Conservation (phyloP, 2,113 vertebrate species). For the Eublepharis macularius region DNA sequence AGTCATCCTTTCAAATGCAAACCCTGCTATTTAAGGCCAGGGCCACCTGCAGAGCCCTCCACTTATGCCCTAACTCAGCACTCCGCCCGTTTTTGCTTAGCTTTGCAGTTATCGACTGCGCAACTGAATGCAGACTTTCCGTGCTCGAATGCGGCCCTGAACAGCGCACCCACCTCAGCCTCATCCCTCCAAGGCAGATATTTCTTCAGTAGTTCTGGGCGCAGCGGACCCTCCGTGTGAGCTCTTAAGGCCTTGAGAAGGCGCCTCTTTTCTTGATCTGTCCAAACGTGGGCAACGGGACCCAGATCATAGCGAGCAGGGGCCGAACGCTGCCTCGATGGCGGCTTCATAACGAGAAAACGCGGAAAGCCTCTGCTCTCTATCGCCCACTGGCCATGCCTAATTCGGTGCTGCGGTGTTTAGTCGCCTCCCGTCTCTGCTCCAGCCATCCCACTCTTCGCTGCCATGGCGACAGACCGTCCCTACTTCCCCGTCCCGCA, state of each 20-base stretch:
- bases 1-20: no score
- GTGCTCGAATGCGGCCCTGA: background rate
- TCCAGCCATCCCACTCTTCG: background rate
- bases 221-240: background rate
- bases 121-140: background rate
- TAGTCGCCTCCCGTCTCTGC: no score
- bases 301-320: background rate
- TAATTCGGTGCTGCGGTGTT: no score
- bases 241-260: slow-evolving; percentile 8
- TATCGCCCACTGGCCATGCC: no score
- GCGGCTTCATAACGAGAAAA: background rate
- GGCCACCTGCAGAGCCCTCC: no score
- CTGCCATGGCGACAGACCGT: background rate
- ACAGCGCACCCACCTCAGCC: background rate
- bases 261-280: slow-evolving; percentile 8
- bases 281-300: background rate
- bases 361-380: no score
- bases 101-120: no score
- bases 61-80: no score
- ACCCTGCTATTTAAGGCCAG: no score
- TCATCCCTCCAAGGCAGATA: slow-evolving; percentile 13
- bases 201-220: slow-evolving; percentile 14
- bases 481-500: no score
- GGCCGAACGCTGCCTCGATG: background rate
- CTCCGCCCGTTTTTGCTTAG: no score